These are phyloP conservation scores for Aspidoscelis tigris DNA, from an alignment of 2,113 vertebrate species.

Conservation along the genomic window DNA sequence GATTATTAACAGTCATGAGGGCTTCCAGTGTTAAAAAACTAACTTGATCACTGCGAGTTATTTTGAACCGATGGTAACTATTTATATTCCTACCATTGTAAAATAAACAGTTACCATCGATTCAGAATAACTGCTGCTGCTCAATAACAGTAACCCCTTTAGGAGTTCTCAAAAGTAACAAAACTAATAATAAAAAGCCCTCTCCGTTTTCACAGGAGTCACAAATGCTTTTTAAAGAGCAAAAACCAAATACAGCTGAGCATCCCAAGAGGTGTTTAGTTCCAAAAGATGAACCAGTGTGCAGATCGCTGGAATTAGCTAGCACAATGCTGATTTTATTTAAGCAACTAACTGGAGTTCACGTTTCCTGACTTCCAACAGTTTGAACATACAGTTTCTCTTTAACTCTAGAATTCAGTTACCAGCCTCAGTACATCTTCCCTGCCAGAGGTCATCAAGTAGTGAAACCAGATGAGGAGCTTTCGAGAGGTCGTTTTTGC, in stretches of 20 bases:
- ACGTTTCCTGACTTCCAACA: background rate
- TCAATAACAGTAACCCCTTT: background rate
- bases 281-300: constrained; percentile 28
- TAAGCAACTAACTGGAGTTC: background rate
- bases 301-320: constrained; percentile 23
- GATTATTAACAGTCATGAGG: constrained; percentile 51
- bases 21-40: constrained; percentile 31
- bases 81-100: no score
- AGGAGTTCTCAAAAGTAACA: constrained; percentile 26
- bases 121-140: no score
- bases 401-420: background rate
- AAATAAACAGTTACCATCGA: no score
- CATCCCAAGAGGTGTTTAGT: background rate
- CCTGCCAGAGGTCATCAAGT: background rate
- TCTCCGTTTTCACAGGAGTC: no score
- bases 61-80: no score
- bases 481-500: background rate
- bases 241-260: background rate
- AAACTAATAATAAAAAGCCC: background rate
- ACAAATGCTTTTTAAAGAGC: background rate
- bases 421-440: rapidly evolving
- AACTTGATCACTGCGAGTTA: background rate
- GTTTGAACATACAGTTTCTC: background rate
- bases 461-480: background rate
- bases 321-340: constrained; percentile 18